These are phyloP conservation scores for Antheraea yamamai DNA, from an alignment of 2,888 invertebrate genomes.

Conservation along the genomic window DNA sequence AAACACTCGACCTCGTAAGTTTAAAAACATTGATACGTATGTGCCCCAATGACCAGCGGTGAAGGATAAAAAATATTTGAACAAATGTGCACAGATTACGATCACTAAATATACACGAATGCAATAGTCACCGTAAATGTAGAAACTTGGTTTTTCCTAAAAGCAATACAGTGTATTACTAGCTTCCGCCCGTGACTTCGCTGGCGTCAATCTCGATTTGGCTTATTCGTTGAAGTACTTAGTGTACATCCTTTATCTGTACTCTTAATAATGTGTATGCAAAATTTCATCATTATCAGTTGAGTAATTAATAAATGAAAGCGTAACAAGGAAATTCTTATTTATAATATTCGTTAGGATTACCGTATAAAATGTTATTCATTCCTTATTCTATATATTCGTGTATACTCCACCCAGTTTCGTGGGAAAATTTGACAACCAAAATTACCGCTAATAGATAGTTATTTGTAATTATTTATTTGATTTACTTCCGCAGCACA, in stretches of 20 bases:
- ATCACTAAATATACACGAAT: background rate
- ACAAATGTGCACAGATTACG: background rate
- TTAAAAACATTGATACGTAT: background rate
- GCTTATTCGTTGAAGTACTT: too few species aligned
- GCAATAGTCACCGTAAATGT: background rate
- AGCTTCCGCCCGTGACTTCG: too few species aligned
- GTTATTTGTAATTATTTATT: background rate
- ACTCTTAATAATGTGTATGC: too few species aligned
- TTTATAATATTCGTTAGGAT: background rate
- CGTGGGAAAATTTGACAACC: background rate
- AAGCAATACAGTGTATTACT: background rate
- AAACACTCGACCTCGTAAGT: background rate
- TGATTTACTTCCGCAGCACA: conserved; percentile 5
- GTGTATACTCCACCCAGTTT: background rate
- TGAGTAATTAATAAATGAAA: too few species aligned
- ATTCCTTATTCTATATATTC: background rate
- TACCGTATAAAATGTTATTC: background rate
- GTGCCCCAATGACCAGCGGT: too few species aligned
- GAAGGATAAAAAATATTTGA: too few species aligned
- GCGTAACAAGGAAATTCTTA: too few species aligned
- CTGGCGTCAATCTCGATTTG: too few species aligned
- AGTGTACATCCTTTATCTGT: too few species aligned
- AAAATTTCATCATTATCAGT: too few species aligned
- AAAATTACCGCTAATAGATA: background rate
- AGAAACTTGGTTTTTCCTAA: background rate